Evolutionary conservation across 1,140 invertebrate species (phyloP), one percentile per base, ranked within the genome.

Genomic region (Heliconius hermathena): DNA sequence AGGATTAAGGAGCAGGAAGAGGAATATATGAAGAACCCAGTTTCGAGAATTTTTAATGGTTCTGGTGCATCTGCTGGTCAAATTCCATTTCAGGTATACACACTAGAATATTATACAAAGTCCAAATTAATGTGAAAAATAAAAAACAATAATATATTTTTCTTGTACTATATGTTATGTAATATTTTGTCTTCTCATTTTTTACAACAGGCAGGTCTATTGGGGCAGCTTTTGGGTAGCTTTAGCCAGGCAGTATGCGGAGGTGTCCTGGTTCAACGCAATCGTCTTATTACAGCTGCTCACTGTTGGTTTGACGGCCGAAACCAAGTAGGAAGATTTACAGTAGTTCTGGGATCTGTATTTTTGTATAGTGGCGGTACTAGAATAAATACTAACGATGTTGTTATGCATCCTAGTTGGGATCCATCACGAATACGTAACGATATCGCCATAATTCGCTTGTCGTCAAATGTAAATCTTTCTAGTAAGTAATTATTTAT

Each of bases 301-400:
- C 89, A 91, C 79, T 91, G 89, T 81, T 90, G 88, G 87, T 80
- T 20, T 8, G 87, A 90, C 33, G 87, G 87, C 13, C 13, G 49
- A 3, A 75, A 81, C 70, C 85, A 88, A 73, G 87, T 82, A 20
- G 84, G 11, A 9, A 26, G n/a, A 26, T 66, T 11, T 13, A 84
- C 81, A 2, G 86, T 89, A 3, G 87, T 90, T 0, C 83, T 91
- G 0, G 90, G 88, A 6, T 89, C 90, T 8, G 49, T 73, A 1
- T 36, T 72, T 4, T 80, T 91, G 4, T 90, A 87, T 84, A 57
- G 54, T 36, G 89, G 88, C 8, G 89, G 90, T 2, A 84, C 76
- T n/a, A 83, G 88, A 13, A 3, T 87, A 9, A 41, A 74, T 11
- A 87, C 87, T 49, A 84, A 57, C n/a, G 75, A 75, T 6, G 87